Percentiles rank a stretch among this genome's conserved stretches.
Evolutionary conservation across 2,888 invertebrate genomes (phyloP).

Genomic region (Linnaemya tessellans): DNA sequence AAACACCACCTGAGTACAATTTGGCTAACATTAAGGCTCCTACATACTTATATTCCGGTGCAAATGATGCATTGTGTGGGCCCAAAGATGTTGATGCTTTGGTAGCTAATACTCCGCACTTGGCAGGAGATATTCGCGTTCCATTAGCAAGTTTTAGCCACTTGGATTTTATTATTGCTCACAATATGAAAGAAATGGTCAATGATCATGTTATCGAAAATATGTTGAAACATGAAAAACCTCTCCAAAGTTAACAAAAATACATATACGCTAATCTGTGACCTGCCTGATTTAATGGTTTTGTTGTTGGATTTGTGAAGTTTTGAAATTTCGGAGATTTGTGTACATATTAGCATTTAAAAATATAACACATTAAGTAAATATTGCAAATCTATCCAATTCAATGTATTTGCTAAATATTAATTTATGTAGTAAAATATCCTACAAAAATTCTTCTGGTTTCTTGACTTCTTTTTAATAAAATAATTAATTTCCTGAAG

Average conservation of each 20-base stretch:
- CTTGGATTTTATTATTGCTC: slow-evolving; percentile 79
- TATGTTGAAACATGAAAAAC: slow-evolving; percentile 53
- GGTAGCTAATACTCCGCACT: slow-evolving; percentile 72
- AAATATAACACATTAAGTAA: no score
- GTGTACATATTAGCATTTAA: no score
- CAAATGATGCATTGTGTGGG: slow-evolving; percentile 78
- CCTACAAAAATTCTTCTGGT: no score
- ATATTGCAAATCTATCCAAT: no score
- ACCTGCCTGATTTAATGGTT: no score
- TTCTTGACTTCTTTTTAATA: no score
- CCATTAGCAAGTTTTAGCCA: slow-evolving; percentile 79
- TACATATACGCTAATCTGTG: no score
- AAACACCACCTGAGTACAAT: slow-evolving; percentile 78
- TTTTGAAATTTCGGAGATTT: no score
- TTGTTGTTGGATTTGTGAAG: no score
- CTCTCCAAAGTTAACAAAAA: neutral
- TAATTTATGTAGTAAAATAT: no score
- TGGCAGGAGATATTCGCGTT: slow-evolving; percentile 78
- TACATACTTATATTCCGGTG: slow-evolving; percentile 78
- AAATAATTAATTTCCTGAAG: no score
- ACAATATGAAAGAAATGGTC: slow-evolving; percentile 77
- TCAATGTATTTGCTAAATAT: no score
- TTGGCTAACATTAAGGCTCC: slow-evolving; percentile 77
- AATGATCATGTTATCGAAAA: slow-evolving; percentile 76
- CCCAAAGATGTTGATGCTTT: slow-evolving; percentile 78